These are phyloP conservation scores for Hemaris fuciformis DNA, from an alignment of 2,888 invertebrate genomes.

Conservation along the genomic window DNA sequence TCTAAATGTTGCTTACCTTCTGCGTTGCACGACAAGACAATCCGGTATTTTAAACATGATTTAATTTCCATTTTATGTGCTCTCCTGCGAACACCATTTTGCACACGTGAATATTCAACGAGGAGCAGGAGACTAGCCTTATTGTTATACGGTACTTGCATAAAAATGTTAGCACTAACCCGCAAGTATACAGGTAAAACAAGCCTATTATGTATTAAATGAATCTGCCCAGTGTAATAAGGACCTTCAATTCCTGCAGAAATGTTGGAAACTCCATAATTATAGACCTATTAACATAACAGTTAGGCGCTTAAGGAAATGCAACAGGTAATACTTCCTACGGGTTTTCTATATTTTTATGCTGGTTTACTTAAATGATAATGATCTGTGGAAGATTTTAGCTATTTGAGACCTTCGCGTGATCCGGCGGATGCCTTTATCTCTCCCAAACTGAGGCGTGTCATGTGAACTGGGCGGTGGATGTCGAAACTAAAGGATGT, in stretches of 20 bases:
- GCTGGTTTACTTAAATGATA: slow-evolving; percentile 6
- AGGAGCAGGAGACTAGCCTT: slow-evolving; percentile 50
- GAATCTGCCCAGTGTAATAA: slow-evolving; percentile 60
- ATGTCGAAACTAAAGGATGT: slow-evolving; percentile 30
- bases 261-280: slow-evolving; percentile 17
- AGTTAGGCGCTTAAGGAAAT: slow-evolving; percentile 12
- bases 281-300: background rate
- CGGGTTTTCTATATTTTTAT: background rate
- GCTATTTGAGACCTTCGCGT: slow-evolving; percentile 44
- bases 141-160: slow-evolving; percentile 52
- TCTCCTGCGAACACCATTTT: slow-evolving; percentile 47
- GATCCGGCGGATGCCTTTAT: slow-evolving; percentile 75
- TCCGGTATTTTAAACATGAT: slow-evolving; percentile 35
- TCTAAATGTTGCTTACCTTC: slow-evolving; percentile 28
- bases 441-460: slow-evolving; percentile 65
- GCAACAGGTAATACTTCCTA: slow-evolving; percentile 7
- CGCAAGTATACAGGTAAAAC: slow-evolving; percentile 64
- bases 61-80: slow-evolving; percentile 40
- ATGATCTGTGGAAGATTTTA: slow-evolving; percentile 28
- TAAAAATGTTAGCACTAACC: slow-evolving; percentile 60
- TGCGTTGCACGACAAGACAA: slow-evolving; percentile 25
- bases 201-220: slow-evolving; percentile 54
- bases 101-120: slow-evolving; percentile 68
- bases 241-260: slow-evolving; percentile 54
- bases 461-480: slow-evolving; percentile 50